Conservation (phyloP, 2,797 vertebrate genomes). For the Telmatherina bonti region DNA sequence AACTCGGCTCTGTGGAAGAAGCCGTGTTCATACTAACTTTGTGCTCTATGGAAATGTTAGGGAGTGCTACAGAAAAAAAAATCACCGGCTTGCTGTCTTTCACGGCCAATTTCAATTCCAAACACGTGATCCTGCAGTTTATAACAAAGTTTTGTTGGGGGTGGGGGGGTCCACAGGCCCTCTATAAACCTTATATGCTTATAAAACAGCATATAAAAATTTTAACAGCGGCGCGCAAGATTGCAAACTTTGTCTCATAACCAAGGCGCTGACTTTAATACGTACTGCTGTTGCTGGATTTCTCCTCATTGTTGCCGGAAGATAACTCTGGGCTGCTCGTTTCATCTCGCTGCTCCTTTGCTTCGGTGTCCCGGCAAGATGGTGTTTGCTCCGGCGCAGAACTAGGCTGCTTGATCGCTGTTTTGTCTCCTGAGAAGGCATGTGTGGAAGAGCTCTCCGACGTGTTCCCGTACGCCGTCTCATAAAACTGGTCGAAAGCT, state of each 20-base stretch:
- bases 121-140: constrained; percentile 98
- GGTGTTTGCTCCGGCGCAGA: constrained; percentile 77
- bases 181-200: constrained; percentile 99
- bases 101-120: constrained; percentile 99
- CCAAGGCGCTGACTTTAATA: constrained; percentile 90
- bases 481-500: constrained; percentile 99
- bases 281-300: constrained; percentile 96
- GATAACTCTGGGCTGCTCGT: constrained; percentile 96
- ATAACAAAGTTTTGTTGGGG: constrained; percentile 99
- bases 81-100: constrained; percentile 83
- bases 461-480: constrained; percentile 93
- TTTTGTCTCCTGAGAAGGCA: constrained; percentile 91
- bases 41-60: constrained; percentile 32
- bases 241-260: constrained; percentile 95
- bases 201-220: constrained; percentile 99
- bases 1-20: constrained; percentile 21
- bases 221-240: constrained; percentile 96
- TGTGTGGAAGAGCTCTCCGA: constrained; percentile 86
- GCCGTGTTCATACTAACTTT: constrained; percentile 35
- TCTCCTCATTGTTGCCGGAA: constrained; percentile 99
- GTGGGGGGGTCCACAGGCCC: constrained; percentile 90
- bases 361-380: constrained; percentile 84
- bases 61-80: constrained; percentile 55
- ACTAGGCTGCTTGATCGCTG: constrained; percentile 84
- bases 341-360: constrained; percentile 89